Base-by-base conservation (phyloP, 2,113 vertebrate species). In the Lepisosteus osseus region DNA sequence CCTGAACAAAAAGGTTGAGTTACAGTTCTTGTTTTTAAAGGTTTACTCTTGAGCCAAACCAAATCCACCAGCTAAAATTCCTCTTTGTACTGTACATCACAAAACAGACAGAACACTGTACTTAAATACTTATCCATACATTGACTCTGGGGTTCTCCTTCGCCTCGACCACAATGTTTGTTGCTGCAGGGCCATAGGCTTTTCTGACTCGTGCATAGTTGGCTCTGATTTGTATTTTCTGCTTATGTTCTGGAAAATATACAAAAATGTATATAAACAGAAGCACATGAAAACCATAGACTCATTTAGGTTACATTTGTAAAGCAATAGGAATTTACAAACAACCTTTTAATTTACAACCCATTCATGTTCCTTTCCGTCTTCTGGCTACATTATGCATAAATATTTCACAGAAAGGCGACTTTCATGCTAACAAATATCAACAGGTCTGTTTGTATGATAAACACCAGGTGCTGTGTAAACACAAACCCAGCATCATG, bases 181-280 rank as follows among this genome's bases (percentile, higher is more conserved):
- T 59, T 59, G 81, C 80, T 72, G 76, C 54, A 56, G 77, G 44
- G 44, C 81, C 81, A 40, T 77, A 45, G 69, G 81, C 78, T 44
- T 80, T 88, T 73, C 47, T 71, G 14, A 73, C 78, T 69, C 83
- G 80, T 64, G 81, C 73, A 76, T 78, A 88, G 74, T 79, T 82
- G 61, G 85, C 90, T 82, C 76, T 84, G 70, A 89, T 0, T 44
- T 86, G 76, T 65, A 83, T 43, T 64, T 73, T 62, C 47, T 77
- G 76, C 54, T 80, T 84, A 69, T 79, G 71, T 17, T 81, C 88
- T 90, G 80, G 61, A 65, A 15, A 62, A 7, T 69, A 69, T 8
- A 7, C 44, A 14, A 40, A 11, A 61, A 9, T 61, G 44, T n/a
- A 44, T 17, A 45, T 13, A 57, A 17, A 3, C 12, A n/a, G 13